Conservation (phyloP, 2,113 vertebrate genomes). For the Galbula dea region DNA sequence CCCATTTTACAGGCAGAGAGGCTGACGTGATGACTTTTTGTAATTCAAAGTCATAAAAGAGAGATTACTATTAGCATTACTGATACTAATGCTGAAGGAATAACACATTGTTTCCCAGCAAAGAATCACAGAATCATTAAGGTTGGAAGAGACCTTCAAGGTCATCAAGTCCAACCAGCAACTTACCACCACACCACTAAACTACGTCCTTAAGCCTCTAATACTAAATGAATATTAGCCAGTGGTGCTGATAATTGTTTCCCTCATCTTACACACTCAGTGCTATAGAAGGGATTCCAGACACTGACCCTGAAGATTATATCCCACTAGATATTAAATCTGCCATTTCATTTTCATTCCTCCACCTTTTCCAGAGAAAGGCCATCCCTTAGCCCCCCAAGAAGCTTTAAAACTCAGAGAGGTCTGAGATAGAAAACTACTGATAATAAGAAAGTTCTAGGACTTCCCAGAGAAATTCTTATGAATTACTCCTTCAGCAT, state of each 20-base stretch:
- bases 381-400: background rate
- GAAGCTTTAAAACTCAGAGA: background rate
- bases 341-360: background rate
- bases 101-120: background rate
- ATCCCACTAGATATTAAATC: background rate
- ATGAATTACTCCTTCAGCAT: background rate
- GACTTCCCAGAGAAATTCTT: background rate
- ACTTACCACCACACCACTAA: too few species aligned
- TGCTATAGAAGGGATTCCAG: background rate
- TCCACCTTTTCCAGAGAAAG: background rate
- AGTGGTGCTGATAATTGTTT: background rate
- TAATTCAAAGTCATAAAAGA: background rate
- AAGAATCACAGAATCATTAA: too few species aligned
- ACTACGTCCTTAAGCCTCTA: too few species aligned
- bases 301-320: background rate
- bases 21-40: background rate
- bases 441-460: background rate
- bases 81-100: background rate
- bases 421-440: background rate
- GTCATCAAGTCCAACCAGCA: too few species aligned
- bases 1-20: background rate
- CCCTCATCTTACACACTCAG: background rate
- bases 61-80: background rate
- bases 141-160: too few species aligned
- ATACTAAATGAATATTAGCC: background rate